Conservation (phyloP, 2,888 invertebrate species). For the Caenorhabditis sp. region DNA sequence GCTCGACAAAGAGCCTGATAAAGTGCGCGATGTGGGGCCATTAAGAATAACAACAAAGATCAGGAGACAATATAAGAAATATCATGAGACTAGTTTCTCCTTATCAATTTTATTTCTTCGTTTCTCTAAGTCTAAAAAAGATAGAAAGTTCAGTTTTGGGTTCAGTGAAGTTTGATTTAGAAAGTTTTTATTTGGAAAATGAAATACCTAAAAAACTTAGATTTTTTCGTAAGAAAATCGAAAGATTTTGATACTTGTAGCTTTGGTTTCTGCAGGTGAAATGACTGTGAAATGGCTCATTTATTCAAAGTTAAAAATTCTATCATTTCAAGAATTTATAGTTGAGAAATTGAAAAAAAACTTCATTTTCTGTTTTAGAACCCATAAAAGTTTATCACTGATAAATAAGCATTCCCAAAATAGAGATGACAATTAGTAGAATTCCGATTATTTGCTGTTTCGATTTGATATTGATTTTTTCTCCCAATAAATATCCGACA, state of each 20-base stretch:
- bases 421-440: conserved; percentile 18
- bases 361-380: no score
- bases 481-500: conserved; percentile 38
- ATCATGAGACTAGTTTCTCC: not conserved
- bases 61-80: not conserved
- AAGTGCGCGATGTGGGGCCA: conserved; percentile 51
- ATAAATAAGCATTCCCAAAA: conserved; percentile 34
- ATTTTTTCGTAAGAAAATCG: no score
- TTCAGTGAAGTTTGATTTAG: not conserved
- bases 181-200: no score
- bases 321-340: no score
- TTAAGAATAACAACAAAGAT: not conserved
- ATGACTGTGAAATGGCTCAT: no score
- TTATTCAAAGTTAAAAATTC: no score
- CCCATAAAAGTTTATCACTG: conserved; percentile 10
- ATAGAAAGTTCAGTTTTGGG: not conserved
- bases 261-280: no score
- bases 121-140: not conserved
- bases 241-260: no score
- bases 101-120: not conserved
- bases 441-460: conserved; percentile 25
- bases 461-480: conserved; percentile 17
- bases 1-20: conserved; percentile 52
- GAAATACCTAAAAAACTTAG: no score
- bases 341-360: no score